Percentiles rank a stretch among this genome's conserved stretches.
These are phyloP conservation scores for Heliconius hewitsoni DNA, from an alignment of 1,140 invertebrate genomes.

Conservation along the genomic window DNA sequence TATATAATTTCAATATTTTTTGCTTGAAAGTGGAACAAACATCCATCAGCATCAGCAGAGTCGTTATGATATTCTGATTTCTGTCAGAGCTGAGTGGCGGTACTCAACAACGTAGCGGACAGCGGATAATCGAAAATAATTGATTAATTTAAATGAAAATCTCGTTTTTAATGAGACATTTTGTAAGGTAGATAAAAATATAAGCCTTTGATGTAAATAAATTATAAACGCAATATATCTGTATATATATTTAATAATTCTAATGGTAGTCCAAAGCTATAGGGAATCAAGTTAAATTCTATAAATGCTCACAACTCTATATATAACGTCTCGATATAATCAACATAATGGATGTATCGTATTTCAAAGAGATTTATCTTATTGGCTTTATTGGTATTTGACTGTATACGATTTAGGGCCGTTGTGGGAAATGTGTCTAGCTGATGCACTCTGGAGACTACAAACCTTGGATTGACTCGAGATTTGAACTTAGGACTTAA, in stretches of 20 bases:
- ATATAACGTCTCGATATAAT: slow-evolving; percentile 1
- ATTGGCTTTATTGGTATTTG: slow-evolving; percentile 1
- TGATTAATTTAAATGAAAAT: too few relatives aligned
- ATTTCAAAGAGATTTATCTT: slow-evolving; percentile 6
- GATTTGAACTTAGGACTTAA: not conserved
- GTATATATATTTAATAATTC: not conserved
- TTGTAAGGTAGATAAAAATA: not conserved
- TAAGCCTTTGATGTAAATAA: not conserved
- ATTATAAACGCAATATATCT: not conserved
- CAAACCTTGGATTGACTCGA: not conserved
- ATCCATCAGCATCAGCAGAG: too few relatives aligned
- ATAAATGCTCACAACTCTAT: not conserved
- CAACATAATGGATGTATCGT: slow-evolving; percentile 2
- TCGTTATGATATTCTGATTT: too few relatives aligned
- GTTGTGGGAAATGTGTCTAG: not conserved
- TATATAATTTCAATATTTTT: too few relatives aligned
- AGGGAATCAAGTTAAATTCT: not conserved
- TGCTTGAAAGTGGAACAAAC: too few relatives aligned
- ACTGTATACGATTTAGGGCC: not conserved
- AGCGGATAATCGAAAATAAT: too few relatives aligned
- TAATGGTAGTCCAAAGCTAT: not conserved
- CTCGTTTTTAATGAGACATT: too few relatives aligned
- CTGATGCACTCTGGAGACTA: not conserved
- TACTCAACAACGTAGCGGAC: too few relatives aligned
- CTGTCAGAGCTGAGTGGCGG: too few relatives aligned